phyloP scores from a whole-genome alignment of 1,140 invertebrate species.

The Triops longicaudatus region DNA sequence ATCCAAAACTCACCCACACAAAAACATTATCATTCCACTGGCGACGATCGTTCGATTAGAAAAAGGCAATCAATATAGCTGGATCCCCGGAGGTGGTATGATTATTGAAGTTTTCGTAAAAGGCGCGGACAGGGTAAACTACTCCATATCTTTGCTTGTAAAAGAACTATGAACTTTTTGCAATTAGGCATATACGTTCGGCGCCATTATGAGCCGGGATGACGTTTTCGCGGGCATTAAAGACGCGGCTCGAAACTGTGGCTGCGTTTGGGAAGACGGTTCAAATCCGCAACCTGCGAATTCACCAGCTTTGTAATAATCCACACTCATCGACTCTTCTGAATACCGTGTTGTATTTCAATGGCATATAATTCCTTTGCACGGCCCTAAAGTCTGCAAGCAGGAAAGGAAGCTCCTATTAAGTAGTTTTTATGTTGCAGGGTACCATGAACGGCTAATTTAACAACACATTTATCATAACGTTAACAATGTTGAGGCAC shows the following conservation, averaged over 20 bases:
- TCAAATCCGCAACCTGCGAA: not conserved
- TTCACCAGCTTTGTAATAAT: not conserved
- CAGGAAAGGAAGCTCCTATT: conserved; percentile 3
- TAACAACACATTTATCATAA: not conserved
- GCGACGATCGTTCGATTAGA: conserved; percentile 38
- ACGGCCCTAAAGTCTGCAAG: not conserved
- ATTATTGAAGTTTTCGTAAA: conserved; percentile 40
- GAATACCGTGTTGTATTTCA: not conserved
- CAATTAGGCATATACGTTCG: conserved; percentile 40
- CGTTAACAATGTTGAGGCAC: conserved; percentile 3
- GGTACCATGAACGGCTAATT: not conserved
- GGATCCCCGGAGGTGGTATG: conserved; percentile 43
- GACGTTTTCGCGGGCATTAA: conserved; percentile 40
- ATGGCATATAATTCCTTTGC: not conserved
- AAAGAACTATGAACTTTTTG: not conserved
- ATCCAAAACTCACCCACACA: conserved; percentile 39
- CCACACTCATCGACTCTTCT: not conserved
- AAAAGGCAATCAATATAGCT: conserved; percentile 42
- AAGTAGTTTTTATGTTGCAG: not conserved
- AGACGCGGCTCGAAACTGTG: conserved; percentile 35
- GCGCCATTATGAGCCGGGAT: conserved; percentile 41
- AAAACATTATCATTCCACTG: conserved; percentile 43
- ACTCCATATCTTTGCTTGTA: not conserved
- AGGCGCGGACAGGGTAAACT: conserved; percentile 37
- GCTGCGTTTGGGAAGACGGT: conserved; percentile 29